Evolutionary conservation across 2,113 vertebrate genomes (phyloP), one percentile per base, ranked within the genome.

Genomic region (Colaptes auratus): DNA sequence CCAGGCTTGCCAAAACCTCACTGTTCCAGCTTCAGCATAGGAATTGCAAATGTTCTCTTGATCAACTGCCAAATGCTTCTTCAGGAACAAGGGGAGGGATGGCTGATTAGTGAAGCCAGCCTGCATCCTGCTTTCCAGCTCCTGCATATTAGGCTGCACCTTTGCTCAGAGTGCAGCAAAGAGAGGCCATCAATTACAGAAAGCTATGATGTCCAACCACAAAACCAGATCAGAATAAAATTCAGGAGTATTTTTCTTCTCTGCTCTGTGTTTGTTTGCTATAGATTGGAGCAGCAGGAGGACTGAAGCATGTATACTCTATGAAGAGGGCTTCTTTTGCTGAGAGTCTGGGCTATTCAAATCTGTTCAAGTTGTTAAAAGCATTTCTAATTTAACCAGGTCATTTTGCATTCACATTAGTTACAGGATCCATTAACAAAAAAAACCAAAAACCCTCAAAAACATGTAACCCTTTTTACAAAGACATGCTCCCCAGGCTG

Each of bases 1-100:
- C 58, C 74, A 80, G 59, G 59, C 30, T 83, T 74, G 60, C 72
- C 79, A 92, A 92, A 93, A 74, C 4, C 58, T 91, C 64, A 16
- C 18, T 33, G 35, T 64, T 88, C n/a, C 75, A 50, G 25, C 61
- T 92, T 72, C 69, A 46, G 35, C 1, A 1, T 8, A 82, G 84
- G 80, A 82, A 84, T 59, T 95, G 70, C 42, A 86, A 92, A 86
- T 55, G 53, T 61, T 91, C 46, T 77, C 80, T 46, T 82, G 69
- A 82, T 89, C 28, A 60, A 35, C 12, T 81, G 75, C 36, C 69
- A 91, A 82, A 60, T 64, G n/a, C 36, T 81, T 82, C 65, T 35
- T 81, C 33, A 81, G 53, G 42, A 95, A 67, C 28, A 80, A 83
- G 67, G 23, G 87, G 52, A 85, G n/a, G 28, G 46, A 91, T 36